phyloP scores from a whole-genome alignment of 1,140 invertebrate species.

The Bicyclus anynana region DNA sequence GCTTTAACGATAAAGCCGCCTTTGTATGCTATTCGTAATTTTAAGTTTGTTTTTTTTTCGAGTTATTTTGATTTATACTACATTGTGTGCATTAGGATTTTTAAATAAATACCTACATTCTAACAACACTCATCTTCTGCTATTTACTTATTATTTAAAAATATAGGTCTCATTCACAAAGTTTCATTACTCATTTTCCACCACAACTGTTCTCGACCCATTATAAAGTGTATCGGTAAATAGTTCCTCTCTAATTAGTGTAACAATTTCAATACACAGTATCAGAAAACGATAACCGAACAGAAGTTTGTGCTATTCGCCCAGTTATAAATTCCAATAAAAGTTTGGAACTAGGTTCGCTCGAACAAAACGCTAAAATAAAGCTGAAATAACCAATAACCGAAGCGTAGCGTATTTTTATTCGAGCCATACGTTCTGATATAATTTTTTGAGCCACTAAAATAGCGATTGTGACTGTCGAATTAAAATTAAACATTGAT shows the following conservation, averaged over 20 bases:
- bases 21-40: no score
- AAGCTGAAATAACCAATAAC: slow-evolving; percentile 29
- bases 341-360: slow-evolving; percentile 7
- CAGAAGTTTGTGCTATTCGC: not conserved
- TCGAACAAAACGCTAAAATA: slow-evolving; percentile 8
- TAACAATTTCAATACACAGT: slow-evolving; percentile 1
- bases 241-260: not conserved
- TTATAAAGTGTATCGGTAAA: not conserved
- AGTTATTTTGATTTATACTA: no score
- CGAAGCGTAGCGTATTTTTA: slow-evolving; percentile 11
- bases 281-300: slow-evolving; percentile 1
- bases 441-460: slow-evolving; percentile 4
- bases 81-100: no score
- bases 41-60: no score
- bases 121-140: no score
- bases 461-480: not conserved
- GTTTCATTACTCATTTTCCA: no score
- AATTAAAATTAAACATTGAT: no score
- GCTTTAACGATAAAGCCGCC: no score
- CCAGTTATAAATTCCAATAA: slow-evolving; percentile 11
- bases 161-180: no score
- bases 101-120: no score
- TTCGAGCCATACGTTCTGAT: slow-evolving; percentile 7
- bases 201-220: no score
- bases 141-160: no score